Conservation (phyloP, 2,888 invertebrate genomes). For the Torymus aiolomorphi region DNA sequence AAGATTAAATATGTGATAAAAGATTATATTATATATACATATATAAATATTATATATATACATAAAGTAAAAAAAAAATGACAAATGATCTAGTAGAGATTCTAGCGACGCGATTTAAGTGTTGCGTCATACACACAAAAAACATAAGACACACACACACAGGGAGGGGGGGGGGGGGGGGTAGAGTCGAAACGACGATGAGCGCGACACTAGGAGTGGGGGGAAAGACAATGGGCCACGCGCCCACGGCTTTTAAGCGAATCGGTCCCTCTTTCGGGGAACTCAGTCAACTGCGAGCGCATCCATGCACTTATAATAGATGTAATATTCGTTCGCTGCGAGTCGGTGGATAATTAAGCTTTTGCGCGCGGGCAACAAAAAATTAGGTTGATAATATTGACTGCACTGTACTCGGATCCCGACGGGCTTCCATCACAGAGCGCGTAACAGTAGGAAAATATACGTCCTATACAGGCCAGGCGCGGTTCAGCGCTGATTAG, state of each 20-base stretch:
- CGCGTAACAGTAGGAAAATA: too few relatives aligned
- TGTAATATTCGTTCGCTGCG: too few relatives aligned
- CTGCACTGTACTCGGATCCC: too few relatives aligned
- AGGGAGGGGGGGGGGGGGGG: not conserved
- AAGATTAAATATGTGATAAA: conserved; percentile 71
- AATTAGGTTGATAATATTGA: too few relatives aligned
- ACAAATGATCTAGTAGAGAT: conserved; percentile 69
- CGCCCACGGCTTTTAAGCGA: conserved; percentile 15
- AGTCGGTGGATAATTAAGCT: too few relatives aligned
- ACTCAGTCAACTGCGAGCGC: conserved; percentile 35
- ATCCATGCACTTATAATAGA: not conserved
- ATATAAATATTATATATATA: conserved; percentile 56
- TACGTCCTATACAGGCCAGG: too few relatives aligned
- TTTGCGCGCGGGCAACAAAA: too few relatives aligned
- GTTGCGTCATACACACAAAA: conserved; percentile 12
- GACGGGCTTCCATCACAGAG: too few relatives aligned
- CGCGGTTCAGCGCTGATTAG: too few relatives aligned
- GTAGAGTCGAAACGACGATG: conserved; percentile 20
- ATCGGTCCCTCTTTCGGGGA: conserved; percentile 19
- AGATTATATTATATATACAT: conserved; percentile 60
- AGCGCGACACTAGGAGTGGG: not conserved
- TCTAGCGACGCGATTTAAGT: conserved; percentile 61
- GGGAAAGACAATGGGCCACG: conserved; percentile 24
- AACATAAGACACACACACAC: not conserved
- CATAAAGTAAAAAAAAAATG: conserved; percentile 54